Conservation (phyloP, 2,888 invertebrate genomes). For the Schizotus pectinicornis region DNA sequence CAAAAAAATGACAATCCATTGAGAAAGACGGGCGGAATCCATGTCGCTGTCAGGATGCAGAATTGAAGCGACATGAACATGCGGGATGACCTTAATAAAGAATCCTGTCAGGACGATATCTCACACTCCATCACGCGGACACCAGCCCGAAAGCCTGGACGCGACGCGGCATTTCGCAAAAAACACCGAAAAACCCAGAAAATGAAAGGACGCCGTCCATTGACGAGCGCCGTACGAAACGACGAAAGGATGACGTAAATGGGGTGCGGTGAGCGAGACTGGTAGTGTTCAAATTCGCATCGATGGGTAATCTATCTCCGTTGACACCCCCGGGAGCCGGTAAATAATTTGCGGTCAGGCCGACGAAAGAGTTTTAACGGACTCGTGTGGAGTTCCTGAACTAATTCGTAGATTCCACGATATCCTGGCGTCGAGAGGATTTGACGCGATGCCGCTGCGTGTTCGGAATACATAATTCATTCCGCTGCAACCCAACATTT, state of each 20-base stretch:
- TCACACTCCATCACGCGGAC: conserved; percentile 47
- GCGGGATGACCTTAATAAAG: conserved; percentile 47
- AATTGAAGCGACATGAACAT: conserved; percentile 34
- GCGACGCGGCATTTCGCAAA: background rate
- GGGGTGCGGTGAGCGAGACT: conserved; percentile 1
- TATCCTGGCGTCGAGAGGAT: background rate
- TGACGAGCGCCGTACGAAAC: background rate
- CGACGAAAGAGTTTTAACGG: conserved; percentile 12
- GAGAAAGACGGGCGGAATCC: conserved; percentile 24
- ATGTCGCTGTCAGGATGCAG: conserved; percentile 28
- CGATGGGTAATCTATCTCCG: conserved; percentile 13
- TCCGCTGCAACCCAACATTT: conserved; percentile 9
- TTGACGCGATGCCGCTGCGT: conserved; percentile 12
- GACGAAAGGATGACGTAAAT: conserved; percentile 3
- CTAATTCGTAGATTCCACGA: background rate
- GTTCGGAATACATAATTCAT: conserved; percentile 19
- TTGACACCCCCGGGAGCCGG: conserved; percentile 13
- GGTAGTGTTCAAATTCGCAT: background rate
- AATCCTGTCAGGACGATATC: conserved; percentile 49
- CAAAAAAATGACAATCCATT: conserved; percentile 5
- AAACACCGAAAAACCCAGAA: conserved; percentile 5
- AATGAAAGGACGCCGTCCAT: too few relatives aligned
- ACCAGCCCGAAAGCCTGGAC: conserved; percentile 13
- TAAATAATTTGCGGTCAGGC: conserved; percentile 16
- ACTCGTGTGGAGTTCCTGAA: conserved; percentile 1